Conservation (phyloP, 1,140 invertebrate genomes). For the Drosophila neocordata region DNA sequence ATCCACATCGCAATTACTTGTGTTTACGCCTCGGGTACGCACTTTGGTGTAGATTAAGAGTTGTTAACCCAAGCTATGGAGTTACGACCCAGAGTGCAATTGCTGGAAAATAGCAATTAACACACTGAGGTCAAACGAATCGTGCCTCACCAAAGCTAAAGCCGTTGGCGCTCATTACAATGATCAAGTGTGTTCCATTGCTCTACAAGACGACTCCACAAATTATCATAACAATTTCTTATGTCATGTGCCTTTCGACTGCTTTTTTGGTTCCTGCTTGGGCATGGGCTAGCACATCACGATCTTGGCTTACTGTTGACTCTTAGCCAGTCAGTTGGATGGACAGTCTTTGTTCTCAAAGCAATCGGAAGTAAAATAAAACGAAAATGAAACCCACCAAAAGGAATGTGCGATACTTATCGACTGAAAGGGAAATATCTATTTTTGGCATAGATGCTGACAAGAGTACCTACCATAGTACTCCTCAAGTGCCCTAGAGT, state of each 20-base stretch:
- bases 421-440: constrained; percentile 36
- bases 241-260: constrained; percentile 35
- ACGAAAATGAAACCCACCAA: constrained; percentile 31
- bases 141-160: constrained; percentile 27
- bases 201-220: constrained; percentile 21
- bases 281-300: neutral
- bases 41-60: constrained; percentile 53
- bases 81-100: neutral
- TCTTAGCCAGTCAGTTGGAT: constrained; percentile 14
- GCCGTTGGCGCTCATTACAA: constrained; percentile 52
- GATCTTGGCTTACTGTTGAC: neutral
- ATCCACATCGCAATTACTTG: constrained; percentile 16
- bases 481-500: constrained; percentile 41
- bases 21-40: constrained; percentile 32
- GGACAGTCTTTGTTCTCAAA: constrained; percentile 37
- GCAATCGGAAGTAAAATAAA: constrained; percentile 48
- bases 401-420: neutral
- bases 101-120: constrained; percentile 56
- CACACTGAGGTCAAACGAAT: constrained; percentile 56
- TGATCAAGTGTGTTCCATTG: constrained; percentile 38
- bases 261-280: constrained; percentile 47
- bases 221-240: constrained; percentile 50
- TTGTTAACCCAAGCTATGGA: constrained; percentile 9
- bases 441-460: constrained; percentile 43
- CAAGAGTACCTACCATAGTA: constrained; percentile 2